A percentile compares a stretch with the other conserved stretches of the same genome.
Evolutionary conservation across 2,888 invertebrate species (phyloP).

Genomic region (Sympetrum striolatum): DNA sequence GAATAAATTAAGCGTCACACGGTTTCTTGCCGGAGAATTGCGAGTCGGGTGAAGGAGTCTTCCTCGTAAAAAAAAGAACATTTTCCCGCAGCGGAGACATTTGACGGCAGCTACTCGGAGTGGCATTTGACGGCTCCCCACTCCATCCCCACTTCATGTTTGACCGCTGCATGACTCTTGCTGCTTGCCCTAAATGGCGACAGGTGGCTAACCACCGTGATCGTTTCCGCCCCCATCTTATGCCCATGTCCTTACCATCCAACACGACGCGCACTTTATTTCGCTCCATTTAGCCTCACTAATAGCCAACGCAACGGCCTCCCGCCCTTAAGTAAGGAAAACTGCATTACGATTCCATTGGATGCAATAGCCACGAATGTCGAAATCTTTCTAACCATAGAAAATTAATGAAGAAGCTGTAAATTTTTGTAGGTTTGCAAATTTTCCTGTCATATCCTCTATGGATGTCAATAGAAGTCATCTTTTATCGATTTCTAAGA

Average conservation of each 20-base stretch:
- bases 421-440: too few species aligned
- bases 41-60: not conserved
- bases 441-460: too few species aligned
- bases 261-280: too few species aligned
- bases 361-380: too few species aligned
- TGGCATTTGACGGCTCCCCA: conserved; percentile 10
- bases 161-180: not conserved
- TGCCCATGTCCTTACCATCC: not conserved
- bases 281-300: too few species aligned
- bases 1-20: not conserved
- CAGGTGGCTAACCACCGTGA: not conserved
- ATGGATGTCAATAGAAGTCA: too few species aligned
- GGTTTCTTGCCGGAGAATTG: not conserved
- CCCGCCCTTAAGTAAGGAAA: too few species aligned
- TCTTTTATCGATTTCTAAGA: too few species aligned
- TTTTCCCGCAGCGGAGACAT: not conserved
- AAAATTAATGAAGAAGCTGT: too few species aligned
- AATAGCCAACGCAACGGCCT: too few species aligned
- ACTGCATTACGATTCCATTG: too few species aligned
- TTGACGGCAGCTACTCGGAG: not conserved
- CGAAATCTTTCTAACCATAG: too few species aligned
- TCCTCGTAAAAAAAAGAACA: conserved; percentile 25
- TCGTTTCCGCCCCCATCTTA: not conserved
- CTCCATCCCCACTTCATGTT: not conserved
- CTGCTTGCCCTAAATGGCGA: not conserved